phyloP scores from a whole-genome alignment of 2,113 vertebrate genomes.

The Notechis scutatus region DNA sequence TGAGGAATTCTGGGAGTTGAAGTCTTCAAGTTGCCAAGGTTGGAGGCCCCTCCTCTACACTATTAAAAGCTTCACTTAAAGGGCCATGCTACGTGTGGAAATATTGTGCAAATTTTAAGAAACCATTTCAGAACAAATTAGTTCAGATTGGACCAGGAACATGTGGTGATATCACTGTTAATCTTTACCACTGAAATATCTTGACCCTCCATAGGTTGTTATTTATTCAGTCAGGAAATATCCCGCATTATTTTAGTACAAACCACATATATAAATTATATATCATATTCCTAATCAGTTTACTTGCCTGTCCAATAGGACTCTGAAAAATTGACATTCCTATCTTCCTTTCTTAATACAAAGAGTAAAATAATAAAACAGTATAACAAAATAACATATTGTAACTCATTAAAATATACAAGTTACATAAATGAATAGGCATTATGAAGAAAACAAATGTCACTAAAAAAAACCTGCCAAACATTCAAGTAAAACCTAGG shows the following conservation, averaged over 20 bases:
- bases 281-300: background rate
- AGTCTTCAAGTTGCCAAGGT: too few relatives aligned
- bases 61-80: background rate
- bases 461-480: background rate
- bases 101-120: background rate
- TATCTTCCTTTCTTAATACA: background rate
- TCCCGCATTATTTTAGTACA: background rate
- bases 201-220: background rate
- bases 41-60: background rate
- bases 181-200: background rate
- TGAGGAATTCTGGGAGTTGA: too few relatives aligned
- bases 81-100: background rate
- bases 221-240: background rate
- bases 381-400: background rate
- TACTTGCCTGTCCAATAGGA: background rate
- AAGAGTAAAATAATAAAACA: background rate
- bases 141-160: background rate
- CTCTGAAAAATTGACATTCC: background rate
- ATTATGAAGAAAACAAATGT: background rate
- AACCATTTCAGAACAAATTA: background rate
- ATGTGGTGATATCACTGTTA: background rate
- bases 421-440: background rate
- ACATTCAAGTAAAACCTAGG: background rate
- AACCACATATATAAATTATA: background rate
- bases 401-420: background rate